phyloP scores from a whole-genome alignment of 2,888 invertebrate species.

The Physocephala rufipes region DNA sequence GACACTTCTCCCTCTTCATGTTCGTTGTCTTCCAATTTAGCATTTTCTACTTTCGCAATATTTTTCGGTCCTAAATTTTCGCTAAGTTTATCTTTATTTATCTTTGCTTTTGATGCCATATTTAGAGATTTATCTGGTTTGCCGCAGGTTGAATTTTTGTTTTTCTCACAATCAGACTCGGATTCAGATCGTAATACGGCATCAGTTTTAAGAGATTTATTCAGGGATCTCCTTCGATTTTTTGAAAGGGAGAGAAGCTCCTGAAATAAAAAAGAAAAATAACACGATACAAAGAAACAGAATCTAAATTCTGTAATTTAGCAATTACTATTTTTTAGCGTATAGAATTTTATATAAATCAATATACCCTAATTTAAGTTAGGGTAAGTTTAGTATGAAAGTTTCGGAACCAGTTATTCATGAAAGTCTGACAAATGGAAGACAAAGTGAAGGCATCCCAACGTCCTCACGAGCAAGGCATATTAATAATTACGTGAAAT shows the following conservation, averaged over 20 bases:
- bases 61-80: slow-evolving; percentile 48
- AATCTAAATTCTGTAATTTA: too few species aligned
- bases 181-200: slow-evolving; percentile 54
- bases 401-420: too few species aligned
- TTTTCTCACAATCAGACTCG: slow-evolving; percentile 69
- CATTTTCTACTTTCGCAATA: slow-evolving; percentile 55
- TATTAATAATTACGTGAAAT: too few species aligned
- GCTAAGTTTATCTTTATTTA: slow-evolving; percentile 64
- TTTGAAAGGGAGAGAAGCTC: slow-evolving; percentile 84
- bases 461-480: too few species aligned
- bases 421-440: too few species aligned
- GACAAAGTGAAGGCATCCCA: too few species aligned
- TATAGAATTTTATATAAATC: too few species aligned
- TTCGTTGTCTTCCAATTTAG: slow-evolving; percentile 65
- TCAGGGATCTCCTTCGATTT: slow-evolving; percentile 72
- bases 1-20: slow-evolving; percentile 91
- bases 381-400: too few species aligned
- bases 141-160: slow-evolving; percentile 56
- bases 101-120: slow-evolving; percentile 57
- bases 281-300: background rate
- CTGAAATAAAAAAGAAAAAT: slow-evolving; percentile 66
- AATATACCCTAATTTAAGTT: too few species aligned
- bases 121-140: slow-evolving; percentile 65
- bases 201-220: slow-evolving; percentile 66
- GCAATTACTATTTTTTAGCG: too few species aligned